phyloP scores from a whole-genome alignment of 2,888 invertebrate species.

The Copidosoma aretas region DNA sequence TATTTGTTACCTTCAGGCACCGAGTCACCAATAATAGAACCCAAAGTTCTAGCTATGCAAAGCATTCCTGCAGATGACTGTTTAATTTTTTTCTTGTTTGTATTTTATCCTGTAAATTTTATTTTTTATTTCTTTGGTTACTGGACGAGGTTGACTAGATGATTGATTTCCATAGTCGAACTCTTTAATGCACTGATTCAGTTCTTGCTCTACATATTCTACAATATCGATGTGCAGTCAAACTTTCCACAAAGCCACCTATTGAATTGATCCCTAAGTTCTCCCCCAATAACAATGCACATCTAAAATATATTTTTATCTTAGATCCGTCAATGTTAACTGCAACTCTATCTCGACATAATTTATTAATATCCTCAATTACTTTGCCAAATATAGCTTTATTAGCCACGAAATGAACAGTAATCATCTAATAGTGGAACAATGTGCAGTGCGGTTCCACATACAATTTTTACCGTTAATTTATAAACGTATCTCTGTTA shows the following conservation, averaged over 20 bases:
- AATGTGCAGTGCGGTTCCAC: too few relatives aligned
- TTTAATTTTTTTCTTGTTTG: conserved; percentile 19
- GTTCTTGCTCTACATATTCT: conserved; percentile 39
- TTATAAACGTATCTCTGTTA: too few relatives aligned
- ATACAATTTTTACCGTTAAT: too few relatives aligned
- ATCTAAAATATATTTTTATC: conserved; percentile 36
- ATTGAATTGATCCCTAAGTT: conserved; percentile 28
- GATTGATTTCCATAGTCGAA: conserved; percentile 34
- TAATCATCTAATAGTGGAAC: too few relatives aligned
- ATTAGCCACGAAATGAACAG: too few relatives aligned
- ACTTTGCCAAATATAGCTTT: too few relatives aligned
- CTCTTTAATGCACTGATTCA: conserved; percentile 33
- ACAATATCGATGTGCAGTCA: conserved; percentile 38
- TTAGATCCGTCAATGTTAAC: conserved; percentile 24
- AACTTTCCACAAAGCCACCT: conserved; percentile 40
- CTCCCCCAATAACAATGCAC: conserved; percentile 39
- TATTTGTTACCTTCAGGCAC: conserved; percentile 17
- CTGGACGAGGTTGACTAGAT: conserved; percentile 32
- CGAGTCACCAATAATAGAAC: conserved; percentile 34
- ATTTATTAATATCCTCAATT: too few relatives aligned
- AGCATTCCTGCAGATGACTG: conserved; percentile 31
- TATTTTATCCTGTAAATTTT: conserved; percentile 9
- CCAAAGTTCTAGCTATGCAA: conserved; percentile 33
- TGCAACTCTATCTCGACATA: too few relatives aligned
- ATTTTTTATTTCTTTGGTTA: background rate